Conservation (phyloP, 2,797 vertebrate genomes). For the Pseudotriccus pelzelni region DNA sequence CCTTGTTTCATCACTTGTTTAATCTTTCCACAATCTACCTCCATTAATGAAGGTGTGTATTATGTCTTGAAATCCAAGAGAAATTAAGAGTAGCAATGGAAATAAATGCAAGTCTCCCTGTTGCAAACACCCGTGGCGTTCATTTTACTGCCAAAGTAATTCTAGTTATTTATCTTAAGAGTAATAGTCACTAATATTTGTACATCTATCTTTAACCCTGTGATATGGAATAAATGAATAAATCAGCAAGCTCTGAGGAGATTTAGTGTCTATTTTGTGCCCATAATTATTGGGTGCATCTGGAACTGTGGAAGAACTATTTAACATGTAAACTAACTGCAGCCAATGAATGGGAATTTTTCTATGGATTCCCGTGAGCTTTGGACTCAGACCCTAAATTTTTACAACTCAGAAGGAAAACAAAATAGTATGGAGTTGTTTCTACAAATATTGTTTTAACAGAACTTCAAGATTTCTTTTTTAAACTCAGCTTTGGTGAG, state of each 20-base stretch:
- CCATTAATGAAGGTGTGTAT: background rate
- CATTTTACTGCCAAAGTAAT: background rate
- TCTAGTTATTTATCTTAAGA: background rate
- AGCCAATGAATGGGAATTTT: background rate
- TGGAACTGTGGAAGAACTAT: background rate
- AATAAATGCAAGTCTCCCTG: background rate
- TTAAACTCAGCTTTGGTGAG: conserved; percentile 60
- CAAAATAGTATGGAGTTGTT: conserved; percentile 48
- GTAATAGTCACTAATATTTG: background rate
- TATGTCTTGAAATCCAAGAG: background rate
- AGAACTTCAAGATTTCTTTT: conserved; percentile 61
- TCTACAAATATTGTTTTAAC: conserved; percentile 61
- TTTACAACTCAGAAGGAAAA: conserved; percentile 2
- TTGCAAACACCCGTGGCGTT: background rate
- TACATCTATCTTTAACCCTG: background rate
- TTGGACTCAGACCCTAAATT: background rate
- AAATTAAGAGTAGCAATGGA: background rate
- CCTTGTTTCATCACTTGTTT: background rate
- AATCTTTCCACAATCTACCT: background rate
- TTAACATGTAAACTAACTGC: background rate
- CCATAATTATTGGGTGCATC: background rate
- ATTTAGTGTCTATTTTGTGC: background rate
- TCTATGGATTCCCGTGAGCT: background rate
- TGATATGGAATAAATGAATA: background rate
- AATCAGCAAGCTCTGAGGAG: background rate